phyloP scores from a whole-genome alignment of 2,113 vertebrate species.

The Xiphophorus hellerii region DNA sequence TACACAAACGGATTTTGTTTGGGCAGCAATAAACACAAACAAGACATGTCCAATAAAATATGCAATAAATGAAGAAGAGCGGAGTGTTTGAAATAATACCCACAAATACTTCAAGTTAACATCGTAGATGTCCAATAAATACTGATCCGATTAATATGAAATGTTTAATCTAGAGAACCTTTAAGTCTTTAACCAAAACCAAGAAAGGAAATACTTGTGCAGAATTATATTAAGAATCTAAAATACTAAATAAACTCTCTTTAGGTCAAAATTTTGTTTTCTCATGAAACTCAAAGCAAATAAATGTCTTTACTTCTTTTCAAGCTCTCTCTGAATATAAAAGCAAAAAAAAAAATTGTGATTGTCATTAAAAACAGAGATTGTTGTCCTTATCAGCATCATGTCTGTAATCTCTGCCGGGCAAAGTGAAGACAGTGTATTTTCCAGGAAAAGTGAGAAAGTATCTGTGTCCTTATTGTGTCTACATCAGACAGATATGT shows the following conservation, averaged over 20 bases:
- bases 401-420: conserved; percentile 28
- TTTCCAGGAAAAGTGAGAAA: background rate
- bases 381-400: background rate
- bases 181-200: conserved; percentile 12
- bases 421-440: conserved; percentile 49
- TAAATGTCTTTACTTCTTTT: background rate
- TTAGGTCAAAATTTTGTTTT: conserved; percentile 4
- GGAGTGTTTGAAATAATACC: conserved; percentile 9
- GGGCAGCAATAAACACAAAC: conserved; percentile 9
- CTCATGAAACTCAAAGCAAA: conserved; percentile 4
- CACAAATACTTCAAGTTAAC: background rate
- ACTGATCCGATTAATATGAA: conserved; percentile 37
- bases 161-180: background rate
- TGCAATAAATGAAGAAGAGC: background rate
- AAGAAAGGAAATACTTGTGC: background rate
- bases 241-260: conserved; percentile 23
- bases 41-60: background rate
- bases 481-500: conserved; percentile 10
- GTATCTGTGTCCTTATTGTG: background rate
- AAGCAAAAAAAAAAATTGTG: background rate
- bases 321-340: conserved; percentile 7
- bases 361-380: conserved; percentile 46
- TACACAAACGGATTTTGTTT: background rate
- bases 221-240: conserved; percentile 47
- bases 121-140: conserved; percentile 34